A percentile compares a stretch with the other conserved stretches of the same genome.
Evolutionary conservation across 2,113 vertebrate species (phyloP).

Genomic region (Otus sunia): DNA sequence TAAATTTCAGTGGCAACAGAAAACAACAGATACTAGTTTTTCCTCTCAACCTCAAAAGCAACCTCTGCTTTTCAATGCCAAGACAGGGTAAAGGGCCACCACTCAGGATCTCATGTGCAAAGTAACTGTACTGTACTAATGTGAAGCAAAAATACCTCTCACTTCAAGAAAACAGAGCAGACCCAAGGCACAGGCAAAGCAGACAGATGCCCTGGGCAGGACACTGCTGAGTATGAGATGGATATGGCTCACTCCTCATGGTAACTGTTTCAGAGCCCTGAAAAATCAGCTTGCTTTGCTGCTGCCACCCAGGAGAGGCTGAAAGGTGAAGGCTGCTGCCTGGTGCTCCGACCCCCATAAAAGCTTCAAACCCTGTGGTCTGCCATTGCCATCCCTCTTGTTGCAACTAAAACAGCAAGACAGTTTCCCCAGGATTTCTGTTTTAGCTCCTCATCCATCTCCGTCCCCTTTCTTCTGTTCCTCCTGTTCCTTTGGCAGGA

Average conservation of each 20-base stretch:
- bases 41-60: not conserved
- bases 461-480: not conserved
- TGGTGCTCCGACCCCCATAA: rapidly evolving
- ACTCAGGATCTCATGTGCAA: not conserved
- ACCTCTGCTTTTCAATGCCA: not conserved
- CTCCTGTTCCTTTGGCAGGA: not conserved
- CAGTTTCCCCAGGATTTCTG: not conserved
- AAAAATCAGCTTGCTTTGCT: not conserved
- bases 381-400: not conserved
- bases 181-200: not conserved
- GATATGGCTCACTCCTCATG: not conserved
- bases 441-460: not conserved
- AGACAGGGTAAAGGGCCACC: not conserved
- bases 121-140: not conserved
- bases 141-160: not conserved
- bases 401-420: not conserved
- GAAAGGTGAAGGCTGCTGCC: not conserved
- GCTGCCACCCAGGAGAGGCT: not conserved
- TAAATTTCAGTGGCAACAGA: not conserved
- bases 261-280: not conserved
- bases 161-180: not conserved
- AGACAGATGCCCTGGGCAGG: not conserved
- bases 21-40: not conserved
- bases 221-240: not conserved
- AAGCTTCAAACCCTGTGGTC: not conserved